Evolutionary conservation across 2,113 vertebrate genomes (phyloP), one percentile per base, ranked within the genome.

Genomic region (Equus przewalskii): DNA sequence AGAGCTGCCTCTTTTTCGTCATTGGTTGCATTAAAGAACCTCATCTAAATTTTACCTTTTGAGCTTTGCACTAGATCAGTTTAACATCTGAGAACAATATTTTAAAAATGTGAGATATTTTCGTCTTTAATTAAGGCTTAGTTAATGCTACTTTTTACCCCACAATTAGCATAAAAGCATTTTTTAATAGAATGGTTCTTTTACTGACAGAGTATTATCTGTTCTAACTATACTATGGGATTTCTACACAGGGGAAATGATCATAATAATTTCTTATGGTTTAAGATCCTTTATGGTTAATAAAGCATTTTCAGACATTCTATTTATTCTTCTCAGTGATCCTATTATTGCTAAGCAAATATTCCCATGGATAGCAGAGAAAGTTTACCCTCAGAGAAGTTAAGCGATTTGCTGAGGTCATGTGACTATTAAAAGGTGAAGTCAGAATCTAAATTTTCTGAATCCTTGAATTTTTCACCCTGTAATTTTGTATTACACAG

Each of bases 171-270:
- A 1, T 80, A 91, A 92, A 88, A 90, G 41, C 19, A 41, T 91
- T 93, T 95, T 83, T 70, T 51, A 95, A 80, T 72, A 78, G 70
- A 69, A 22, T 76, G 16, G 91, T 95, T 94, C 58, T 95, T 90
- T 95, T 88, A 51, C 62, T 54, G 72, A 36, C n/a, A 70, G 44
- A 75, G 18, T 89, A 6, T 79, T 78, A 54, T 91, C 41, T 76
- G 18, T 78, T 97, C 58, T 95, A 79, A 64, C 64, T 89, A 21
- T 86, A 33, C 22, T 73, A 7, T 91, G 69, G 14, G 44, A 89
- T 94, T 85, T 56, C n/a, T 80, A 41, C 36, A 56, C 13, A 78
- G 79, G 46, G 79, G 22, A 80, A 89, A 64, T 60, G 30, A 93
- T 81, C 67, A 58, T 80, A 87, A 58, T 93, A 56, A 93, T 97